These are phyloP conservation scores for Dryomyza anilis DNA, from an alignment of 2,888 invertebrate genomes.

Conservation along the genomic window DNA sequence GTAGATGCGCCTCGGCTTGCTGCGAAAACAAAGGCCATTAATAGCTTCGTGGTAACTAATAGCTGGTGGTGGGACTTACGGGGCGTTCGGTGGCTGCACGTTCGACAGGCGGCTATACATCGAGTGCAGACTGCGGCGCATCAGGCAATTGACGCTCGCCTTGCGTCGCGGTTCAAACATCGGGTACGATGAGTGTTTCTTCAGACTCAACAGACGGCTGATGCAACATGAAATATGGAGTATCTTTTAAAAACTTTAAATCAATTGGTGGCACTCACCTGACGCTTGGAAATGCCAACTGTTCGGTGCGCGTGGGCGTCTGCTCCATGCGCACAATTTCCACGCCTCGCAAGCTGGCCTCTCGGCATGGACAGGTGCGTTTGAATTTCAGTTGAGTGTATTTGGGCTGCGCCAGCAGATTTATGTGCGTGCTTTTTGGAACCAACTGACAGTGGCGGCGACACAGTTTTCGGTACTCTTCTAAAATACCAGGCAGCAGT, in stretches of 20 bases:
- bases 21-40: neutral
- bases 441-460: slow-evolving; percentile 4
- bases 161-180: slow-evolving; percentile 9
- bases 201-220: slow-evolving; percentile 21
- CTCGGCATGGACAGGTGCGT: slow-evolving; percentile 6
- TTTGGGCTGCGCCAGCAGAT: neutral
- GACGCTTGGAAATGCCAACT: slow-evolving; percentile 37
- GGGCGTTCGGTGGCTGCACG: slow-evolving; percentile 31
- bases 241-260: neutral
- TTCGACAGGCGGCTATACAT: slow-evolving; percentile 43
- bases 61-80: slow-evolving; percentile 18
- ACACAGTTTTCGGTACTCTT: slow-evolving; percentile 1
- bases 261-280: slow-evolving; percentile 34
- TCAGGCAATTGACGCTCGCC: slow-evolving; percentile 33
- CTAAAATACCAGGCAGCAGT: slow-evolving; percentile 19
- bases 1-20: slow-evolving; percentile 4
- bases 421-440: neutral
- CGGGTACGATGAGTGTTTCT: neutral
- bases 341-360: neutral
- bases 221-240: no score
- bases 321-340: slow-evolving; percentile 12
- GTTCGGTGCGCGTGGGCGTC: slow-evolving; percentile 36
- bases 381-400: neutral
- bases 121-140: slow-evolving; percentile 39
- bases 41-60: no score